Percentiles rank a stretch among this genome's conserved stretches.
These are phyloP conservation scores for Eristalinus aeneus DNA, from an alignment of 2,888 invertebrate species.

Conservation along the genomic window DNA sequence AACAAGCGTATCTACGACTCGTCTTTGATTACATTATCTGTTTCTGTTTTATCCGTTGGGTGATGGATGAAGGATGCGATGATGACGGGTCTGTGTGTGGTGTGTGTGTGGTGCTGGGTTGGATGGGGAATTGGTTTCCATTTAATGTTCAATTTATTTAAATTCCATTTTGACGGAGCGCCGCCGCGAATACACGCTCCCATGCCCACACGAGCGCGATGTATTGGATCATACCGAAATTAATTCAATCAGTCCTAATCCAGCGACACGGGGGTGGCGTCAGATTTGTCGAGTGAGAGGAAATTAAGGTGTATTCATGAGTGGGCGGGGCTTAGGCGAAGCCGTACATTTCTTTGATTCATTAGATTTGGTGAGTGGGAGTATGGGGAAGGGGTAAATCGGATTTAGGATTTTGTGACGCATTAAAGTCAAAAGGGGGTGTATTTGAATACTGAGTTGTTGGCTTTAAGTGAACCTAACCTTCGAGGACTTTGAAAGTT, in stretches of 20 bases:
- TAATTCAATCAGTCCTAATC: conserved; percentile 23
- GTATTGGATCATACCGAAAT: conserved; percentile 20
- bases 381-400: too few relatives aligned
- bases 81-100: not conserved
- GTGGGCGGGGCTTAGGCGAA: not conserved
- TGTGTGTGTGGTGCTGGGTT: not conserved
- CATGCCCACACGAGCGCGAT: conserved; percentile 13
- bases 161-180: conserved; percentile 1
- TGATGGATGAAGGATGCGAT: not conserved
- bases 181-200: not conserved
- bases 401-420: not conserved
- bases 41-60: conserved; percentile 13
- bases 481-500: too few relatives aligned
- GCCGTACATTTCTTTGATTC: not conserved
- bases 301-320: not conserved
- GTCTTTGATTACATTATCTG: conserved; percentile 32
- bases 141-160: conserved; percentile 29
- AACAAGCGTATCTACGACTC: conserved; percentile 14
- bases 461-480: too few relatives aligned
- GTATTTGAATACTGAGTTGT: too few relatives aligned
- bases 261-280: not conserved
- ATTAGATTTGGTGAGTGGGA: not conserved
- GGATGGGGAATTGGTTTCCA: not conserved
- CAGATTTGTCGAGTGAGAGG: not conserved
- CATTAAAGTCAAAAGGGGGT: not conserved